Evolutionary conservation across 2,888 invertebrate genomes (phyloP).

Genomic region (Chrysina gloriosa): DNA sequence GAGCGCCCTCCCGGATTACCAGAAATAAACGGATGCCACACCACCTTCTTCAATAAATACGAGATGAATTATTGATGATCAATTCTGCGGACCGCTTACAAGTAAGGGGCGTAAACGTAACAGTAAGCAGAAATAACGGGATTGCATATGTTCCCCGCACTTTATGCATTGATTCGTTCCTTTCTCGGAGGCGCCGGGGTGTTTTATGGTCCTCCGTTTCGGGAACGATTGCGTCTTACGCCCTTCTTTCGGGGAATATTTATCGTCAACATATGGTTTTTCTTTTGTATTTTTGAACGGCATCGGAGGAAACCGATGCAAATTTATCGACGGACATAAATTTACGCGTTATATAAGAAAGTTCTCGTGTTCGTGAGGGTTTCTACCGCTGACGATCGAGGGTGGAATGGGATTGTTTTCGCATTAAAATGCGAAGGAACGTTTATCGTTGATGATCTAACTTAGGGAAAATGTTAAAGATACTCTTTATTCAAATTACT

Average conservation of each 20-base stretch:
- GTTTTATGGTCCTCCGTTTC: conserved; percentile 46
- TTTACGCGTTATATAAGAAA: conserved; percentile 19
- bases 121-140: conserved; percentile 52
- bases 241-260: conserved; percentile 33
- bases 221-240: conserved; percentile 46
- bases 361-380: background rate
- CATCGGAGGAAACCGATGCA: conserved; percentile 20
- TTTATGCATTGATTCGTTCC: conserved; percentile 54
- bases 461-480: no score
- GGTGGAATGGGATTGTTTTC: background rate
- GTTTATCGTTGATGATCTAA: no score
- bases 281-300: conserved; percentile 28
- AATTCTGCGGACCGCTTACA: conserved; percentile 52
- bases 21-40: conserved; percentile 31
- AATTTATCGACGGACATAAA: conserved; percentile 29
- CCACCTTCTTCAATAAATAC: conserved; percentile 51
- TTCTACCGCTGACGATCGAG: background rate
- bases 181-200: conserved; percentile 46
- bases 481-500: no score
- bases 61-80: conserved; percentile 57
- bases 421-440: background rate
- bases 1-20: background rate
- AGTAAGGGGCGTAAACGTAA: conserved; percentile 55
- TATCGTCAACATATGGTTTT: conserved; percentile 36
- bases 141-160: conserved; percentile 52